Evolutionary conservation across 1,140 invertebrate species (phyloP).

Genomic region (Drosophila rhopaloa): DNA sequence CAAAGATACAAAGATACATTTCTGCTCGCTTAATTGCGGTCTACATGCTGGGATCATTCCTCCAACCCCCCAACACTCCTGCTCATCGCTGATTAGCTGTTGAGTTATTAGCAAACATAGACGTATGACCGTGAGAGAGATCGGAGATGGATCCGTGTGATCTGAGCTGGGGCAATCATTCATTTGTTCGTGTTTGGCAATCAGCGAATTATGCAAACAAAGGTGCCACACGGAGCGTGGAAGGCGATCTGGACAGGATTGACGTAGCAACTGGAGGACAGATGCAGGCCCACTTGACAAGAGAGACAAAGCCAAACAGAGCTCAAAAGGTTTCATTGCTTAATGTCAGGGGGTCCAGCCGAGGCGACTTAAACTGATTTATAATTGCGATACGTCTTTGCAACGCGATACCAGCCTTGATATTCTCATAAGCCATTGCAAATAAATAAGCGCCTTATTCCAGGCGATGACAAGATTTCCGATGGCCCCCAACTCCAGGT

Average conservation of each 20-base stretch:
- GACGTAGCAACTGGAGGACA: conserved; percentile 28
- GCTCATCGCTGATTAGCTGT: conserved; percentile 69
- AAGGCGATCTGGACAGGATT: conserved; percentile 71
- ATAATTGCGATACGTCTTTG: conserved; percentile 74
- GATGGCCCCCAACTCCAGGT: neutral
- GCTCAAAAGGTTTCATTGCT: conserved; percentile 82
- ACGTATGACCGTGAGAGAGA: conserved; percentile 46
- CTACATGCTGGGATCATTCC: conserved; percentile 56
- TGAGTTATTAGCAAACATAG: conserved; percentile 81
- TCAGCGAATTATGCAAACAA: conserved; percentile 73
- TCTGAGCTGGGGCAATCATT: conserved; percentile 64
- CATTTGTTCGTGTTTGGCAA: conserved; percentile 73
- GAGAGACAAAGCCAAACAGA: conserved; percentile 74
- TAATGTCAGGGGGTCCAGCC: conserved; percentile 72
- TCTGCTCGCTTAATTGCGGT: conserved; percentile 77
- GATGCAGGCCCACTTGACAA: conserved; percentile 65
- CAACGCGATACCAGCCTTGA: conserved; percentile 39
- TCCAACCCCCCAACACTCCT: too few species aligned
- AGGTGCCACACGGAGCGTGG: conserved; percentile 77
- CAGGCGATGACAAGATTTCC: conserved; percentile 66
- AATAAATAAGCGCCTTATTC: conserved; percentile 79
- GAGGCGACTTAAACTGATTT: conserved; percentile 73
- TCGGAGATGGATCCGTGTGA: conserved; percentile 38
- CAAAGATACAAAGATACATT: conserved; percentile 68
- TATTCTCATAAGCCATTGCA: conserved; percentile 48